phyloP scores from a whole-genome alignment of 2,797 vertebrate species.

The Staurois parvus region DNA sequence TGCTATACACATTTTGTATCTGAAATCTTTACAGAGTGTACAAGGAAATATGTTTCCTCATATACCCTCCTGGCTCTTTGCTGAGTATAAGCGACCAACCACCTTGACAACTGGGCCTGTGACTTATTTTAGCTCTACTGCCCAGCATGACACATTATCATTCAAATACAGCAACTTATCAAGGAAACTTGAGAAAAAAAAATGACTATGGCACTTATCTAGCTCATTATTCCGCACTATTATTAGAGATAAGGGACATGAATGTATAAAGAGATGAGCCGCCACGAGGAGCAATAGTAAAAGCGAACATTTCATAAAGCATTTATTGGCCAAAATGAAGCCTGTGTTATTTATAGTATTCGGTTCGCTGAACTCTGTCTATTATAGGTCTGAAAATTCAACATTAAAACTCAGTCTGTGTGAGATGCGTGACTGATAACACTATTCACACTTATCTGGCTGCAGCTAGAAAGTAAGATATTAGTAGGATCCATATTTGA shows the following conservation, averaged over 20 bases:
- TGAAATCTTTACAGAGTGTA: too few species aligned
- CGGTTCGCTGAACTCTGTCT: neutral
- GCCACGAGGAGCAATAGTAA: neutral
- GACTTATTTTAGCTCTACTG: neutral
- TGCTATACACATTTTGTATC: too few species aligned
- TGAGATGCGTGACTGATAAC: neutral
- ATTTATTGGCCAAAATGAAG: conserved; percentile 17
- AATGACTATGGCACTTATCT: conserved; percentile 10
- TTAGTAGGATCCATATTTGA: too few species aligned
- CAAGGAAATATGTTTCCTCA: too few species aligned
- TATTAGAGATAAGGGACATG: conserved; percentile 21
- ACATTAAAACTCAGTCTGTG: neutral
- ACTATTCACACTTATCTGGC: neutral
- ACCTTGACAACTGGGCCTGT: neutral
- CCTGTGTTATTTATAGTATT: conserved; percentile 13
- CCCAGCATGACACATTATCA: conserved; percentile 7
- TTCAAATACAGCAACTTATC: neutral
- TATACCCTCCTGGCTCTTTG: too few species aligned
- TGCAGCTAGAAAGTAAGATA: too few species aligned
- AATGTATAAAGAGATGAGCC: neutral
- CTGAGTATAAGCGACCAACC: too few species aligned
- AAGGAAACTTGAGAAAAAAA: neutral
- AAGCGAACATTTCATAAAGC: neutral
- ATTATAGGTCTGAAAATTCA: neutral
- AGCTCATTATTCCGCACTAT: conserved; percentile 18